These are phyloP conservation scores for Epirrhoe tristata DNA, from an alignment of 2,888 invertebrate genomes.

Conservation along the genomic window DNA sequence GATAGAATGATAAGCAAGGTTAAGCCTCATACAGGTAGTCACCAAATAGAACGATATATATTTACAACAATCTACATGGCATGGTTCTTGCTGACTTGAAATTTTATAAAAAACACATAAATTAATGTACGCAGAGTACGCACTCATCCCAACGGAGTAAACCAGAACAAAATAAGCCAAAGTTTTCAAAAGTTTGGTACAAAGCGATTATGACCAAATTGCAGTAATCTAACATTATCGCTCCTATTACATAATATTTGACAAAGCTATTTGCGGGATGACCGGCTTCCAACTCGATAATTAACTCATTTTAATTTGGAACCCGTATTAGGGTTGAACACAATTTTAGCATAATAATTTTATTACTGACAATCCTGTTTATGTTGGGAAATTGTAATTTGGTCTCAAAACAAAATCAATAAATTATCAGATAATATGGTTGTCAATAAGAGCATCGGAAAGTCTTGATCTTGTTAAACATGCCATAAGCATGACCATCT, in stretches of 20 bases:
- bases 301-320: conserved; percentile 50
- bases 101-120: no score
- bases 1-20: no score
- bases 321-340: conserved; percentile 33
- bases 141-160: neutral
- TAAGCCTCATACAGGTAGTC: no score
- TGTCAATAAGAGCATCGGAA: no score
- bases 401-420: no score
- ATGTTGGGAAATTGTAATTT: neutral
- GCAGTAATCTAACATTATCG: conserved; percentile 29
- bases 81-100: no score
- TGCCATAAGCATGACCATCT: no score
- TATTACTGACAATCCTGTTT: neutral
- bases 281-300: conserved; percentile 44
- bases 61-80: no score
- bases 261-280: conserved; percentile 32
- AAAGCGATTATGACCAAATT: neutral
- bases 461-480: no score
- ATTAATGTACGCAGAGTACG: no score
- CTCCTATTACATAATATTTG: conserved; percentile 32
- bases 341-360: neutral
- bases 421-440: no score
- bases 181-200: neutral
- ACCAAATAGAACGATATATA: no score
- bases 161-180: neutral